Evolutionary conservation across 2,113 vertebrate genomes (phyloP).

Genomic region (Phalacrocorax brasilianus): DNA sequence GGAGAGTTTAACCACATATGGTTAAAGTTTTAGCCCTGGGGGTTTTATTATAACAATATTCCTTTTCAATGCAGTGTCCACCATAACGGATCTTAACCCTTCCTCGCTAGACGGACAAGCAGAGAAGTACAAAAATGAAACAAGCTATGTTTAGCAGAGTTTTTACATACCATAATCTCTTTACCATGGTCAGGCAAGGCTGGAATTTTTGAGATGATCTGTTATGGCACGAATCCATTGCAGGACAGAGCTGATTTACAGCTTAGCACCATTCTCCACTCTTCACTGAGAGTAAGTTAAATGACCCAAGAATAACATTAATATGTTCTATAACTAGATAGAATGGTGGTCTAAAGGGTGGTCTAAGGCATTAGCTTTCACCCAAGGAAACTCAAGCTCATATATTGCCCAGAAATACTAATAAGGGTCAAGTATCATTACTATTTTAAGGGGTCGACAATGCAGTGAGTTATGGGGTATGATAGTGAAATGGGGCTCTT

Average conservation of each 20-base stretch:
- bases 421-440: constrained; percentile 74
- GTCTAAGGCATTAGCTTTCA: constrained; percentile 71
- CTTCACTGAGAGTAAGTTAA: constrained; percentile 76
- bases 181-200: constrained; percentile 71
- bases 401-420: constrained; percentile 70
- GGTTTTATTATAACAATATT: constrained; percentile 20
- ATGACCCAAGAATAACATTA: constrained; percentile 81
- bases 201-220: constrained; percentile 72
- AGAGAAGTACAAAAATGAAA: constrained; percentile 63
- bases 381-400: constrained; percentile 73
- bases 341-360: constrained; percentile 76
- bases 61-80: constrained; percentile 33
- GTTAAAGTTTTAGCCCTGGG: constrained; percentile 39
- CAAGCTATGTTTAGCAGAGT: constrained; percentile 70
- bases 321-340: constrained; percentile 68
- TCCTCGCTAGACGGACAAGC: constrained; percentile 30
- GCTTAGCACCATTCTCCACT: constrained; percentile 70
- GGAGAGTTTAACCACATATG: constrained; percentile 2
- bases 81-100: constrained; percentile 56
- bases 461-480: constrained; percentile 58
- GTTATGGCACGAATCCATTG: constrained; percentile 77
- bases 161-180: constrained; percentile 69
- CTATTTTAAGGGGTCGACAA: constrained; percentile 66
- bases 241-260: constrained; percentile 77
- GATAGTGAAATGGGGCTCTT: not conserved